Conservation (phyloP, 2,888 invertebrate genomes). For the Mesoligia furuncula region DNA sequence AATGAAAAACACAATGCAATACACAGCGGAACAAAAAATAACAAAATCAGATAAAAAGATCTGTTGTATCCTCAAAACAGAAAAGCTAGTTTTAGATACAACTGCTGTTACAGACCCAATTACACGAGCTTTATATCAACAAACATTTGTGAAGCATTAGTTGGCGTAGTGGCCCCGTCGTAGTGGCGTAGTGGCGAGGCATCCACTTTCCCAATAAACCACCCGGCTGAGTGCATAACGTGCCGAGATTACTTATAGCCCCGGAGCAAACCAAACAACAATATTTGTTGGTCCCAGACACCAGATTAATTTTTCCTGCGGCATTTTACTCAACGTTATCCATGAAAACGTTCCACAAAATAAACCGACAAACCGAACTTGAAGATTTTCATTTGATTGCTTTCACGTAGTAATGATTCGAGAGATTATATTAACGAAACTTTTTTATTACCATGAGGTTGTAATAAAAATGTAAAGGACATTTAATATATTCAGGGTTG, state of each 20-base stretch:
- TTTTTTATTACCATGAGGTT: constrained; percentile 23
- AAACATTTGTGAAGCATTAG: constrained; percentile 73
- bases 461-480: constrained; percentile 42
- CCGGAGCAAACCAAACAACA: constrained; percentile 85
- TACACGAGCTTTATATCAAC: constrained; percentile 63
- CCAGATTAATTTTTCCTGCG: constrained; percentile 87
- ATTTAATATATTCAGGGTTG: constrained; percentile 44
- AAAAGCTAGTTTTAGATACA: constrained; percentile 32
- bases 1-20: constrained; percentile 26
- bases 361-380: constrained; percentile 62
- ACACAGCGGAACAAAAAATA: constrained; percentile 12
- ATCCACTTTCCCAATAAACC: constrained; percentile 87
- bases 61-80: constrained; percentile 13
- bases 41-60: constrained; percentile 17
- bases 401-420: constrained; percentile 41
- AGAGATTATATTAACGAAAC: constrained; percentile 32
- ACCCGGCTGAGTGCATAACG: constrained; percentile 85
- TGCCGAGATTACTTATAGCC: constrained; percentile 88
- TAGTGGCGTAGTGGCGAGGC: constrained; percentile 66
- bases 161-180: constrained; percentile 53
- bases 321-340: constrained; percentile 78
- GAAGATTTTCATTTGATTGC: constrained; percentile 57
- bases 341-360: constrained; percentile 67
- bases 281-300: constrained; percentile 86
- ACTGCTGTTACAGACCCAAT: constrained; percentile 41